phyloP scores from a whole-genome alignment of 2,113 vertebrate genomes.

The Egretta garzetta region DNA sequence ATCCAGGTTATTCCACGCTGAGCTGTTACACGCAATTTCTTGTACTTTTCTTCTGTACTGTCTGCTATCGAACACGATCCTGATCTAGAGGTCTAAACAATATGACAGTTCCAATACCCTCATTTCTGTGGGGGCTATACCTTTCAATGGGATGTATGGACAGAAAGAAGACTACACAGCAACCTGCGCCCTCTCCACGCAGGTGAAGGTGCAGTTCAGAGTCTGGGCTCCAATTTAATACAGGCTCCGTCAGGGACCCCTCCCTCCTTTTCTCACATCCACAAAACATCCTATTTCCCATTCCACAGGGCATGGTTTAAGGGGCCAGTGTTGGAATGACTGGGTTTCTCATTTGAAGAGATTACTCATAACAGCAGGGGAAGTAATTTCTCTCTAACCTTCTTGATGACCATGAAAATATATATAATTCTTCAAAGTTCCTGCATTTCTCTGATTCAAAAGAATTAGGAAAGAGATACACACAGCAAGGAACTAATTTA shows the following conservation, averaged over 20 bases:
- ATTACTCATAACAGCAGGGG: neutral
- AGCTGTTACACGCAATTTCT: neutral
- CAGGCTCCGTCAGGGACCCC: neutral
- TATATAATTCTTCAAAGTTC: neutral
- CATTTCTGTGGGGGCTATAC: neutral
- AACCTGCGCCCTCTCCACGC: accelerated
- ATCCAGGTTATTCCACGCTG: neutral
- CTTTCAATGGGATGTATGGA: neutral
- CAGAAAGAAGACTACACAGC: neutral
- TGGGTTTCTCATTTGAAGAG: neutral
- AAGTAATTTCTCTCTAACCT: neutral
- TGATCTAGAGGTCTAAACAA: neutral
- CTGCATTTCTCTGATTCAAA: neutral
- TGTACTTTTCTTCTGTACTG: neutral
- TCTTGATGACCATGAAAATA: neutral
- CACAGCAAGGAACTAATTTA: neutral
- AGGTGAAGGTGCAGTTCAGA: neutral
- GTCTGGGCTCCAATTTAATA: neutral
- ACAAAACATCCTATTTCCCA: neutral
- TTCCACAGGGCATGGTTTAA: neutral
- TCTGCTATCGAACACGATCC: neutral
- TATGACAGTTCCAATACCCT: neutral
- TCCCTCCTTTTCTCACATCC: neutral
- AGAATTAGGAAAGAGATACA: neutral
- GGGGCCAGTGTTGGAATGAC: neutral